Evolutionary conservation across 1,140 invertebrate species (phyloP).

Genomic region (Piezodorus guildinii): DNA sequence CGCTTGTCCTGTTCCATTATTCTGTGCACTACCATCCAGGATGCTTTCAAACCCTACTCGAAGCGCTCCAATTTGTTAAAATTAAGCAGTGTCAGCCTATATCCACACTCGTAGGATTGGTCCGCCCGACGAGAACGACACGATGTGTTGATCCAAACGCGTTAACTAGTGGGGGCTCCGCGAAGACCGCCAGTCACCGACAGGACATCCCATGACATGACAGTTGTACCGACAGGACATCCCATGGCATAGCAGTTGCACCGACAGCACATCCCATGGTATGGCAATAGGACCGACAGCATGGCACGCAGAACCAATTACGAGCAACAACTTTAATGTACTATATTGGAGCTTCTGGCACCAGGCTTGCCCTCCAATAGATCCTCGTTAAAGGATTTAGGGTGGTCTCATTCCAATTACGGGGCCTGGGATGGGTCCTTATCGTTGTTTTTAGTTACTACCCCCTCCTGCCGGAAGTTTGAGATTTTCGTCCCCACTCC

Average conservation of each 20-base stretch:
- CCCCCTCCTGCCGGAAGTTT: conserved; percentile 67
- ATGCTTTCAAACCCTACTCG: too few species aligned
- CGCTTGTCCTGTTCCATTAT: conserved; percentile 71
- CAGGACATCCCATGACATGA: too few species aligned
- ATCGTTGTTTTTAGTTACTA: conserved; percentile 83
- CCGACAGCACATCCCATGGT: conserved; percentile 40
- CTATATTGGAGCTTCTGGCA: conserved; percentile 82
- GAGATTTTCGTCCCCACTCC: conserved; percentile 73
- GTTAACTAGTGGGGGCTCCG: conserved; percentile 5
- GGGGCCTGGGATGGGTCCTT: conserved; percentile 60
- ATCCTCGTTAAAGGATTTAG: too few species aligned
- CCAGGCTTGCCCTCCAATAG: too few species aligned
- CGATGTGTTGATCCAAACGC: conserved; percentile 3
- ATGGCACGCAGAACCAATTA: conserved; percentile 54
- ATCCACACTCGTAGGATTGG: conserved; percentile 26
- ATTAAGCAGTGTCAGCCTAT: conserved; percentile 43
- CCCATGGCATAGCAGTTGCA: too few species aligned
- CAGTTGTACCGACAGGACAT: conserved; percentile 39
- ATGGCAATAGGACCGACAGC: conserved; percentile 48
- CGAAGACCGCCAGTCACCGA: conserved; percentile 20
- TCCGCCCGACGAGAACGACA: conserved; percentile 41
- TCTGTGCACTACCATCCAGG: conserved; percentile 70
- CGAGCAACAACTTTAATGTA: conserved; percentile 78
- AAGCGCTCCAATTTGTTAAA: too few species aligned
- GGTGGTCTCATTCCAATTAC: too few species aligned